Evolutionary conservation across 2,113 vertebrate species (phyloP), one percentile per base, ranked within the genome.

Genomic region (Sisor rabdophorus): DNA sequence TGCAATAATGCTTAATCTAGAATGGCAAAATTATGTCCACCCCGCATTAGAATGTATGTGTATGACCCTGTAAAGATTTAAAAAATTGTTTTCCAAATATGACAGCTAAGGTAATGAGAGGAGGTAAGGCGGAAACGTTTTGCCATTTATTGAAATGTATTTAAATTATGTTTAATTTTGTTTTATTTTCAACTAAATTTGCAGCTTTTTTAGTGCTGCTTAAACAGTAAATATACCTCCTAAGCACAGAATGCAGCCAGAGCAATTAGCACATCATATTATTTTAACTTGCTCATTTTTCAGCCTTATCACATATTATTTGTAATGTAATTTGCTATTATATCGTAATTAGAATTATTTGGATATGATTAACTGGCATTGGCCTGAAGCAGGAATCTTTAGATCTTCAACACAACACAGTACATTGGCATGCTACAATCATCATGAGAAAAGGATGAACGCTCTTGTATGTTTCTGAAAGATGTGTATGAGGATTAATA

Each of bases 401-500:
- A n/a, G n/a, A n/a, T n/a, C n/a, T n/a, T n/a, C n/a, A n/a, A n/a
- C 76, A 63, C 76, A 53, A 58, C 19, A 26, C 20, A 59, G 24
- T 26, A 65, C 30, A 22, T 67, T 30, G 20, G 20, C 55, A 52
- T 70, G 54, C 19, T 2, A 5, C 8, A 15, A 32, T 28, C 30
- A 16, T 28, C 32, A 71, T 77, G 15, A 71, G 55, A 47, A 78
- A 22, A 53, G 76, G 63, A 61, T 22, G 15, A 28, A 48, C 0
- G 7, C 30, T 77, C 36, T 69, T 69, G 64, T n/a, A n/a, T n/a
- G n/a, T 15, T 52, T 28, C 13, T 52, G 50, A 50, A 32, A 77
- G 64, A 77, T 63, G 32, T 26, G 67, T 22, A 60, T 71, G 69
- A 71, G 76, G 70, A 65, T 76, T 76, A 71, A 76, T 76, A 76